Base-by-base conservation (phyloP, 2,113 vertebrate species). In the Daubentonia madagascariensis region DNA sequence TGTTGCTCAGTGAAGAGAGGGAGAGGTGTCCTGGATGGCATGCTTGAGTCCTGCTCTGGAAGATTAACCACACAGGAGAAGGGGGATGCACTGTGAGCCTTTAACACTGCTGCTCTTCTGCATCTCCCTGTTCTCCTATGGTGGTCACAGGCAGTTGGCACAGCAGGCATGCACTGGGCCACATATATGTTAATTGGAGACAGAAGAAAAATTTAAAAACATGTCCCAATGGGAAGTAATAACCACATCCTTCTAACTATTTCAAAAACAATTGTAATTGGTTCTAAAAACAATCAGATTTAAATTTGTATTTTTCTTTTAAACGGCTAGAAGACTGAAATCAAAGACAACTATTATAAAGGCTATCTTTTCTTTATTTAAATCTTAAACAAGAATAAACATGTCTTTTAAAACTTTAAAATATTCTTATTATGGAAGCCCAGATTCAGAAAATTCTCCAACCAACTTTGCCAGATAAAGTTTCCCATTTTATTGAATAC, bases 391-490 rank as follows among this genome's bases (percentile, higher is more conserved):
- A 68, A 88, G 48, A 86, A 52, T n/a, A 78, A 65, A 3, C 18
- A 61, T 14, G 32, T 35, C 73, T 81, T 87, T 88, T 52, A 81
- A 95, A 95, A 96, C 22, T 90, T 40, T 76, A 16, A 52, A 78
- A 72, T 85, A 85, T 35, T 48, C 72, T 61, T 25, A 85, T 30
- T 80, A 35, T 50, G 7, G 35, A 83, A 89, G 35, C 45, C 18
- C 45, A 70, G 43, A 76, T 5, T 96, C 28, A 96, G 30, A 90
- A 92, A 81, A 68, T 85, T 89, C 45, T 65, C 83, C 18, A 96
- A 54, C 23, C 13, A 37, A 18, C 16, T 73, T 50, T 81, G 63
- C 13, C 72, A 70, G 43, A 79, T 25, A 67, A 11, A 52, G 5
- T 89, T 80, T 80, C 37, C 81, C 43, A 50, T 59, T 96, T 92